Base-by-base conservation (phyloP, 2,113 vertebrate species). In the Gallinago media region DNA sequence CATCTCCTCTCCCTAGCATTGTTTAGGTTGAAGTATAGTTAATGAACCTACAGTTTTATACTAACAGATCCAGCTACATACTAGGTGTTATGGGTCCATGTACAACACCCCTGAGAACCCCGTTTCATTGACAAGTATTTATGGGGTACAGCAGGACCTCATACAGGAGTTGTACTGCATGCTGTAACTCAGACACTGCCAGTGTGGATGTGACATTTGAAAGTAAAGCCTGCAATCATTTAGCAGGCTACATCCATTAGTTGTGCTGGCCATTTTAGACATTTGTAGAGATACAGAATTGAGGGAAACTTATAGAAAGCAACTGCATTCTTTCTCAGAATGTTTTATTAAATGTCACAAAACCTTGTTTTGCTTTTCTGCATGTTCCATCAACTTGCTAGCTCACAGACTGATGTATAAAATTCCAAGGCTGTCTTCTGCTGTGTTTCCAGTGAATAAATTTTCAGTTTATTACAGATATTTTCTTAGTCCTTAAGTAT, bases 31-130 rank as follows among this genome's bases (percentile, higher is more conserved):
- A 44, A 61, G 20, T 47, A 16, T 19, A 49, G 34, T 52, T 79
- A 31, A 38, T 15, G 58, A 76, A 66, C 14, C 40, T 56, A 44
- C 9, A 31, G 36, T 61, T 89, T 66, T 83, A 50, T 31, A 19
- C 50, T n/a, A 23, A 52, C 3, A 10, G 13, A 16, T 15, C 49
- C 31, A 34, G 15, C 55, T 50, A 5, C 31, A 6, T 58, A 14
- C 0, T 0, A 13, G 42, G 26, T n/a, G 32, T 78, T 42, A 42
- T 1, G 8, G 14, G 20, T 62, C n/a, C 9, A 2, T 9, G 11
- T 56, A 15, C 7, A 65, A n/a, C 34, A 36, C 3, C 22, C 31
- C 8, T 0, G 19, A 73, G 62, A 85, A 63, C 6, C 7, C 4
- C 3, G 5, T 86, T 86, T 61, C 18, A 9, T 49, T 58, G 42